Evolutionary conservation across 2,797 vertebrate species (phyloP).

Genomic region (Vespertilio murinus): DNA sequence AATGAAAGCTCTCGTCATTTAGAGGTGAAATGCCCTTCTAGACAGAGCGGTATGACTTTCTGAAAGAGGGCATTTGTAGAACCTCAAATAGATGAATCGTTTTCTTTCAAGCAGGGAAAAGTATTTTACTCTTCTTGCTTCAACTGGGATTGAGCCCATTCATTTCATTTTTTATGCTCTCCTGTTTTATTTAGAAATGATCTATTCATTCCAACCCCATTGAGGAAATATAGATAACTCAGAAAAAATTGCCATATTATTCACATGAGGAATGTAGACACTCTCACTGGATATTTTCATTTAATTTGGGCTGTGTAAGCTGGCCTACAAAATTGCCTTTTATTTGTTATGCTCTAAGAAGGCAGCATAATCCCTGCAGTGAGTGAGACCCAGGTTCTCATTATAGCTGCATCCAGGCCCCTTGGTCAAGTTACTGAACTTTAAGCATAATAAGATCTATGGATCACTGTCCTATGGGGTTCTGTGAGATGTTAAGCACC

Average conservation of each 20-base stretch:
- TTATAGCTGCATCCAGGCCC: not conserved
- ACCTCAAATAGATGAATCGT: constrained; percentile 75
- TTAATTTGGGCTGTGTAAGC: constrained; percentile 66
- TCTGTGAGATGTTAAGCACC: not conserved
- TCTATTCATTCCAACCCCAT: constrained; percentile 74
- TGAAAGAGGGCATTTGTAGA: constrained; percentile 73
- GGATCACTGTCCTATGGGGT: not conserved
- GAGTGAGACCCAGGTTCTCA: constrained; percentile 56
- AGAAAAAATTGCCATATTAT: constrained; percentile 64
- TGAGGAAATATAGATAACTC: constrained; percentile 76
- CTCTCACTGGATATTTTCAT: constrained; percentile 68
- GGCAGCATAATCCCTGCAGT: not conserved
- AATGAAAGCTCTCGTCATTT: constrained; percentile 62
- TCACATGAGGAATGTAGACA: constrained; percentile 69
- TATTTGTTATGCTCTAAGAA: constrained; percentile 51
- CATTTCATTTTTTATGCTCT: constrained; percentile 77
- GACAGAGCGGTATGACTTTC: constrained; percentile 65
- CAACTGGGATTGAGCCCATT: constrained; percentile 73
- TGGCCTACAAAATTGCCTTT: constrained; percentile 60
- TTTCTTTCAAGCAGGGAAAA: constrained; percentile 79
- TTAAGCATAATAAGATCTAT: not conserved
- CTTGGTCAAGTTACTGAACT: not conserved
- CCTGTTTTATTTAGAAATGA: constrained; percentile 80
- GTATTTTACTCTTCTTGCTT: constrained; percentile 78
- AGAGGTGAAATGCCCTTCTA: constrained; percentile 69